Evolutionary conservation across 1,140 invertebrate genomes (phyloP), one percentile per base, ranked within the genome.

Genomic region (Hylaeus anthracinus): DNA sequence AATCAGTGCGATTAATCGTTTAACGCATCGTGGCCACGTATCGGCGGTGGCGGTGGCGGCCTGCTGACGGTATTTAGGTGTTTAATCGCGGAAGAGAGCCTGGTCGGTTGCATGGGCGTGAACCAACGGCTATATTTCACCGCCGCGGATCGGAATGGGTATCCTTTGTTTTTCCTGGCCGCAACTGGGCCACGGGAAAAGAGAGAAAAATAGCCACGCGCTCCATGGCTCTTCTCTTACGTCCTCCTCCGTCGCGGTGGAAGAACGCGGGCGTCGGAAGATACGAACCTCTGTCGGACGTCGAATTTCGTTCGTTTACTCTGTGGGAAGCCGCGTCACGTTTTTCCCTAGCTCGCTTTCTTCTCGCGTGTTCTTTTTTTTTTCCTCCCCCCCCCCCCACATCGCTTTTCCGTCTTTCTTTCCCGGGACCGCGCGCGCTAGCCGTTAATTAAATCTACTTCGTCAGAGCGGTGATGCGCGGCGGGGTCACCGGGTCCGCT

Each of bases 1-100:
- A 92, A 92, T 92, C 88, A 90, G 87, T 67, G 84, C 88, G 86
- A 92, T 91, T 91, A 92, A 92, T 92, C 87, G 90, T 82, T 89
- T 87, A 88, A 91, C 88, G 90, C 87, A 84, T 86, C 84, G 77
- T 67, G 79, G 72, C 74, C 82, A 81, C 69, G 60, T 72, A 85
- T 67, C 70, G 81, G 60, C 63, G 64, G 81, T 64, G 76, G 65
- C 55, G 83, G 79, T 65, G 69, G 51, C 60, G 67, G 65, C 63
- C 79, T 26, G 78, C 83, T 83, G 67, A 82, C 76, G 86, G 88
- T 90, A 87, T 91, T 92, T 91, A 86, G 90, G 88, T 90, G 91
- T 91, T 92, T 91, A 90, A 91, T 90, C 77, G 77, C 86, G 71
- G 56, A 63, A 77, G 88, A 82, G 83, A 79, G 81, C 81, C 72